Conservation (phyloP, 2,113 vertebrate species). For the Probosciger aterrimus region DNA sequence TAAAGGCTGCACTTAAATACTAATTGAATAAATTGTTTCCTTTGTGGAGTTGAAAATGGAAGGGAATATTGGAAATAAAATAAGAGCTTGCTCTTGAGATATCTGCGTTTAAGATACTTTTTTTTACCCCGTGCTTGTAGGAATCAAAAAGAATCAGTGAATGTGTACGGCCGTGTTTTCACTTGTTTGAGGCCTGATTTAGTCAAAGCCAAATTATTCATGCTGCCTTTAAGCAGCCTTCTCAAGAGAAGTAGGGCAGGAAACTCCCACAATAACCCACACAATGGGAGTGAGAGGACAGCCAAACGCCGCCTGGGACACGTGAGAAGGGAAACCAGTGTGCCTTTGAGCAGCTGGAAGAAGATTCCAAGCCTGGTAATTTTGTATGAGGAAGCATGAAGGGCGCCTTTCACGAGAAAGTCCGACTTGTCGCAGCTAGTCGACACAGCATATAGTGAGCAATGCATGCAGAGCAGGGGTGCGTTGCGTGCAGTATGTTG, state of each 20-base stretch:
- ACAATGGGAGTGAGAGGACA: slow-evolving; percentile 21
- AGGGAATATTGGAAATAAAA: neutral
- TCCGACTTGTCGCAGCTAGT: neutral
- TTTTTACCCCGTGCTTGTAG: neutral
- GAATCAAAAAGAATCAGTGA: neutral
- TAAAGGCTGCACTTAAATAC: neutral
- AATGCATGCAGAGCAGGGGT: neutral
- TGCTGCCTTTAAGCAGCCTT: slow-evolving; percentile 44
- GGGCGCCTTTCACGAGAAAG: neutral
- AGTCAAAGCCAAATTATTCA: slow-evolving; percentile 52
- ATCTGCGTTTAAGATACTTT: neutral
- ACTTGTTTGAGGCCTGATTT: slow-evolving; percentile 27
- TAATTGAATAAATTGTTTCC: neutral
- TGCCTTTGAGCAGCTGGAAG: slow-evolving; percentile 48
- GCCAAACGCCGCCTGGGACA: slow-evolving; percentile 21
- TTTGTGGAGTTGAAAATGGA: neutral
- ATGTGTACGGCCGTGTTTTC: neutral
- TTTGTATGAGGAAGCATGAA: slow-evolving; percentile 7
- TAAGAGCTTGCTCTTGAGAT: neutral
- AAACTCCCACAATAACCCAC: slow-evolving; percentile 51
- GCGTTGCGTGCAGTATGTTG: rapidly evolving
- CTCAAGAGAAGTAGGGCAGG: slow-evolving; percentile 66
- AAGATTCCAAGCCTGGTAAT: slow-evolving; percentile 30
- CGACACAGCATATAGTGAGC: neutral
- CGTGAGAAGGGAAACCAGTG: slow-evolving; percentile 47